Evolutionary conservation across 2,113 vertebrate species (phyloP).

Genomic region (Embiotoca jacksoni): DNA sequence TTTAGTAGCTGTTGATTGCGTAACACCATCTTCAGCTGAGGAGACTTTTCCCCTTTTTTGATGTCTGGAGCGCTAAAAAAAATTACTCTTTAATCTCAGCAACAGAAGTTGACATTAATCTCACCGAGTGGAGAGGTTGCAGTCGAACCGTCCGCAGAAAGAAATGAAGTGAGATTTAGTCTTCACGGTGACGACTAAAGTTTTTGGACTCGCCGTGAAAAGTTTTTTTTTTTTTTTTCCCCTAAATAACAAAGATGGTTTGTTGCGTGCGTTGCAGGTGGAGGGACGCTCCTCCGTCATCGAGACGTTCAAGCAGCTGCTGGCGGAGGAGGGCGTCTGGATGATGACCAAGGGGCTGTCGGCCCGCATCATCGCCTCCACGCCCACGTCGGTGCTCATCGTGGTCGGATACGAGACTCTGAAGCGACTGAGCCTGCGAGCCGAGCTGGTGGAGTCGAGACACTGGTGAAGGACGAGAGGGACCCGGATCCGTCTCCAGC

Average conservation of each 20-base stretch:
- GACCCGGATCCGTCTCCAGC: background rate
- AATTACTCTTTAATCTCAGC: no score
- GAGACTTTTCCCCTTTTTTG: no score
- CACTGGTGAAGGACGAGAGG: conserved; percentile 88
- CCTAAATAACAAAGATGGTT: background rate
- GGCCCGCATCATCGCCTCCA: conserved; percentile 93
- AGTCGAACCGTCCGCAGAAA: no score
- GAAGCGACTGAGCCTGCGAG: conserved; percentile 95
- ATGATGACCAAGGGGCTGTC: conserved; percentile 95
- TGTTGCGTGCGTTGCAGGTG: conserved; percentile 84
- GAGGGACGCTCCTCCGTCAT: conserved; percentile 93
- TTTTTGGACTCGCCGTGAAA: no score
- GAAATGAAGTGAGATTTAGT: no score
- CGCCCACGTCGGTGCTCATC: conserved; percentile 93
- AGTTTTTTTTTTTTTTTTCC: no score
- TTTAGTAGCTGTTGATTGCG: no score
- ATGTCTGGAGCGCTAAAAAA: no score
- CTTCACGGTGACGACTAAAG: no score
- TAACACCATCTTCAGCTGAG: no score
- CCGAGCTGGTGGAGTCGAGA: conserved; percentile 90
- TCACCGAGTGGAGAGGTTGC: no score
- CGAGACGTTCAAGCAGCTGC: conserved; percentile 92
- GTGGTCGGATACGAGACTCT: conserved; percentile 97
- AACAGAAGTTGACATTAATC: no score
- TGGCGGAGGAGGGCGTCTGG: conserved; percentile 92